A percentile compares a stretch with the other conserved stretches of the same genome.
These are phyloP conservation scores for Daboia siamensis DNA, from an alignment of 2,113 vertebrate species.

Conservation along the genomic window DNA sequence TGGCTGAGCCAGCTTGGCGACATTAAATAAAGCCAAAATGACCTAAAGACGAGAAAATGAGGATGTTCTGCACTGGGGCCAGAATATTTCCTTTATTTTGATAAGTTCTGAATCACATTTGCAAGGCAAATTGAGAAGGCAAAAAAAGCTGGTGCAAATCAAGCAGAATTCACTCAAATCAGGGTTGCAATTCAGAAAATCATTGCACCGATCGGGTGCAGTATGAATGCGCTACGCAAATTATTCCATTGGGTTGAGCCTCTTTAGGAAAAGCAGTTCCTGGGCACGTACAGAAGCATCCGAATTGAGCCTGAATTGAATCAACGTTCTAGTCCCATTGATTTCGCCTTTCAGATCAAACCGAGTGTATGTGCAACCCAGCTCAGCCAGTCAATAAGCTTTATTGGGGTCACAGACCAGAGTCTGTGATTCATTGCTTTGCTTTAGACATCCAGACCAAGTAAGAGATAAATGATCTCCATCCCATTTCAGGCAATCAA, in stretches of 20 bases:
- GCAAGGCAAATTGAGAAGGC: background rate
- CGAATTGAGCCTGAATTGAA: background rate
- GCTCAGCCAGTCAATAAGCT: background rate
- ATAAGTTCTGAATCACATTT: background rate
- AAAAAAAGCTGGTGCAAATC: background rate
- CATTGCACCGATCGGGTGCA: background rate
- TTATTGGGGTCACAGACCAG: background rate
- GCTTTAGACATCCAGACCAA: background rate
- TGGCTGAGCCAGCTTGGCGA: background rate
- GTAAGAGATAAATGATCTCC: background rate
- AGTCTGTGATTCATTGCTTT: background rate
- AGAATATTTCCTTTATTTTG: background rate
- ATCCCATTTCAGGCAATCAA: background rate
- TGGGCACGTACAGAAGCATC: background rate
- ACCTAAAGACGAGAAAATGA: background rate
- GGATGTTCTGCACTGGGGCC: background rate
- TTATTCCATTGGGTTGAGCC: too few species aligned
- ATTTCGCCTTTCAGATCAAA: background rate
- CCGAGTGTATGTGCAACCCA: background rate
- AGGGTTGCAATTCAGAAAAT: background rate
- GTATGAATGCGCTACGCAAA: background rate
- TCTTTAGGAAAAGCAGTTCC: too few species aligned
- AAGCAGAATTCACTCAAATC: background rate
- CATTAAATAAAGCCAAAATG: background rate
- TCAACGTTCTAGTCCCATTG: background rate